A percentile compares a stretch with the other conserved stretches of the same genome.
Conservation (phyloP, 2,797 vertebrate species). For the Mus caroli region DNA sequence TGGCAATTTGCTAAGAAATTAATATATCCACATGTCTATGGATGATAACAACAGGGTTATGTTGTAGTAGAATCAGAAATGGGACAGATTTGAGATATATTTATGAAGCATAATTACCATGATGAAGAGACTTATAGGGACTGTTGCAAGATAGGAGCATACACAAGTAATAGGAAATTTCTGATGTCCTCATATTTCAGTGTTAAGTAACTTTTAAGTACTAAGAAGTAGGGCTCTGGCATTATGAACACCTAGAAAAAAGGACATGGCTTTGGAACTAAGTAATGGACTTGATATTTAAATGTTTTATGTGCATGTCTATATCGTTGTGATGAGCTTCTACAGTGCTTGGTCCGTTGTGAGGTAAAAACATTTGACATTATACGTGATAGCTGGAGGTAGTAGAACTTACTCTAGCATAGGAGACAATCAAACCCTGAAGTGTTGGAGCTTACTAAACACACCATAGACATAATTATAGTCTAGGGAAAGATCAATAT, state of each 20-base stretch:
- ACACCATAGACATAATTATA: neutral
- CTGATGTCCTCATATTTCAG: neutral
- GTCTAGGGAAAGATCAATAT: neutral
- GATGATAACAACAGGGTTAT: neutral
- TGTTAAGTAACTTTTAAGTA: neutral
- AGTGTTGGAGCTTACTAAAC: neutral
- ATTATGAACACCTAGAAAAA: neutral
- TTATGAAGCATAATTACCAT: neutral
- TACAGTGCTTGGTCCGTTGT: neutral
- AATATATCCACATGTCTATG: neutral
- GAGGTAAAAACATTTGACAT: neutral
- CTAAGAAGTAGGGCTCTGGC: neutral
- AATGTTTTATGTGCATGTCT: neutral
- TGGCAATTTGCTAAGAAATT: constrained; percentile 25
- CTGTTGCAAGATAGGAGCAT: neutral
- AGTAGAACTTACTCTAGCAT: neutral
- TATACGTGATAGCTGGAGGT: neutral
- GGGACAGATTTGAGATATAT: neutral
- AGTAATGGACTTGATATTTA: neutral
- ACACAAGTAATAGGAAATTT: neutral
- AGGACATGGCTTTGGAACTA: neutral
- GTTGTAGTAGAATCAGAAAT: neutral
- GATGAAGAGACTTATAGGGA: neutral
- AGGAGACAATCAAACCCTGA: neutral
- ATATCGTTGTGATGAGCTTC: neutral